A percentile compares a stretch with the other conserved stretches of the same genome.
Evolutionary conservation across 2,797 vertebrate species (phyloP).

Genomic region (Acanthornis magna): DNA sequence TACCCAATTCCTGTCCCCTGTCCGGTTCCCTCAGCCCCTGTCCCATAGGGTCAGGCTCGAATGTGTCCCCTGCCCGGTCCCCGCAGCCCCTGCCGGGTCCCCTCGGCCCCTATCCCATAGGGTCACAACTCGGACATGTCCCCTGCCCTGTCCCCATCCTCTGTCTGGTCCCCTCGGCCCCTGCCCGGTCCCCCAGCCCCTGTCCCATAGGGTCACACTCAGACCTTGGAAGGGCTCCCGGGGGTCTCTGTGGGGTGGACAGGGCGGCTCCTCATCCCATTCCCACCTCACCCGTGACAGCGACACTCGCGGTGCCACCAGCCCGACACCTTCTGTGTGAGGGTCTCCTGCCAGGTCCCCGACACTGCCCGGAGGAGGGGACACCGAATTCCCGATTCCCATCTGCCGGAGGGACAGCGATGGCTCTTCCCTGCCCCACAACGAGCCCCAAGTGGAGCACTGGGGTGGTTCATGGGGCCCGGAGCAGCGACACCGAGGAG

Average conservation of each 20-base stretch:
- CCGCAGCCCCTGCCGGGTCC: too few relatives aligned
- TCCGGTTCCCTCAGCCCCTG: too few relatives aligned
- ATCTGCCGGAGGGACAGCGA: fast-evolving
- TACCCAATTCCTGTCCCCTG: too few relatives aligned
- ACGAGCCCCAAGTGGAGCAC: fast-evolving
- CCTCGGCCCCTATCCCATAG: background rate
- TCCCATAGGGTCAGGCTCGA: too few relatives aligned
- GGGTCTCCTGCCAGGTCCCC: background rate
- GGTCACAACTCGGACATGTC: too few relatives aligned
- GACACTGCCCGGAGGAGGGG: fast-evolving
- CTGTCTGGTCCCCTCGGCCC: too few relatives aligned
- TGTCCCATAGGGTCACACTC: too few relatives aligned
- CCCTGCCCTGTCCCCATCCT: too few relatives aligned
- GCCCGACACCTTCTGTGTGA: background rate
- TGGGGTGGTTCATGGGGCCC: background rate
- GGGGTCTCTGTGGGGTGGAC: fast-evolving
- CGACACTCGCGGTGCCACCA: background rate
- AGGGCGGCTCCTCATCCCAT: fast-evolving
- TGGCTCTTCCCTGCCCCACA: fast-evolving
- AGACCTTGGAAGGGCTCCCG: too few relatives aligned
- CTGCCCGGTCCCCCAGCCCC: too few relatives aligned
- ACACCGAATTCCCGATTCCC: background rate
- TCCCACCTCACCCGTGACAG: fast-evolving
- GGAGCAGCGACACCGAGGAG: too few relatives aligned
- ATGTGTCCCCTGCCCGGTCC: too few relatives aligned